Evolutionary conservation across 2,113 vertebrate species (phyloP), one percentile per base, ranked within the genome.

Genomic region (Nannospalax galili): DNA sequence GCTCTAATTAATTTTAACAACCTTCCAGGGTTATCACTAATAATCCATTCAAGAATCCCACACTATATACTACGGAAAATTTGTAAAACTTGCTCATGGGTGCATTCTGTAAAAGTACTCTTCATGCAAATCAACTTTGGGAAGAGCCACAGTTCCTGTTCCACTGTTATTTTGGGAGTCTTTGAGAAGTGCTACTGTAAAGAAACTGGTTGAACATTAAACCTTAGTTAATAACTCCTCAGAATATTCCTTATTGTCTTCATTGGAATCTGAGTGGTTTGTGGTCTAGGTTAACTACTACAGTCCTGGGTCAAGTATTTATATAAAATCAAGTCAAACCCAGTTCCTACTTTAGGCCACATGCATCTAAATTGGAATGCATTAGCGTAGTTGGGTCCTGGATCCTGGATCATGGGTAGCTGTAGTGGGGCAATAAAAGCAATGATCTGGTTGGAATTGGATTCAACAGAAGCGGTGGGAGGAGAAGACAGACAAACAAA

Each of bases 1-100:
- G 22, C 37, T 60, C 74, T 62, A 62, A 60, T 67, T 81, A 89
- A 94, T 92, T 94, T 30, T 22, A 67, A 69, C 37, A 92, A 42
- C 80, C 40, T 94, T 69, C 45, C 9, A 75, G 69, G 17, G 11
- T 74, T 70, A 62, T 90, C 79, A 8, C 8, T 73, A 73, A 60
- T 77, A 79, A 85, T 79, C 85, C 65, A 79, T 62, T 48, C 88
- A 79, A 89, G 35, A 79, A 48, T 78, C 35, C 22, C 20, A 74
- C 75, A 74, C 35, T 28, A 8, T 48, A 37, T 20, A 42, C 73
- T 32, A 67, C 3, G 42, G 35, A 60, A 24, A 19, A 84, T 42
- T 72, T 45, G 14, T 91, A 62, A 64, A 40, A 62, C 52, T n/a
- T 84, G 42, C 42, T 72, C 19, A 40, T 42, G 26, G 69, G 73